phyloP scores from a whole-genome alignment of 2,888 invertebrate genomes.

The Isoperla grammatica region DNA sequence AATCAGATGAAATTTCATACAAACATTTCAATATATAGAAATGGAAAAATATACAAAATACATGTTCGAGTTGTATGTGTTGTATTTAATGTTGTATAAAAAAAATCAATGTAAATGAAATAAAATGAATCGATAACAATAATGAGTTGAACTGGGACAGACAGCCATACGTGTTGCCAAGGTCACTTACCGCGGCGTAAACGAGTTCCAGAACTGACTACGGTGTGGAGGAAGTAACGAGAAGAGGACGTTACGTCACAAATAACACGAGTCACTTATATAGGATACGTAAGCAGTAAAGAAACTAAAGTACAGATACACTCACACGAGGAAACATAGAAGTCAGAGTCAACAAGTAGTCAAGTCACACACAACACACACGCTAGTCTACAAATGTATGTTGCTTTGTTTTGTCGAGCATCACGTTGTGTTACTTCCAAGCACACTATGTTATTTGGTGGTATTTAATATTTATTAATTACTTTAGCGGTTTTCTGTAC shows the following conservation, averaged over 20 bases:
- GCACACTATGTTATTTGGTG: too few relatives aligned
- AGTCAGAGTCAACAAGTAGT: too few relatives aligned
- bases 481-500: too few relatives aligned
- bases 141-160: constrained; percentile 15
- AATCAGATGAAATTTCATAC: neutral
- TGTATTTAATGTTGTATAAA: neutral
- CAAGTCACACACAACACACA: too few relatives aligned
- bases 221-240: constrained; percentile 55
- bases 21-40: neutral
- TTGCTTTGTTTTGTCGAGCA: too few relatives aligned
- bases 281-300: constrained; percentile 21
- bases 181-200: constrained; percentile 92
- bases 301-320: constrained; percentile 35
- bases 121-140: constrained; percentile 11
- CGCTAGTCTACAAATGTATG: too few relatives aligned
- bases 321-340: constrained; percentile 36
- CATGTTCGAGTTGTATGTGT: too few relatives aligned
- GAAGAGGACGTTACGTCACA: constrained; percentile 55
- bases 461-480: too few relatives aligned
- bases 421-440: too few relatives aligned
- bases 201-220: constrained; percentile 98
- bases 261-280: constrained; percentile 26
- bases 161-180: constrained; percentile 17
- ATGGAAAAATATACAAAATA: neutral
- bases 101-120: constrained; percentile 14